Evolutionary conservation across 2,113 vertebrate genomes (phyloP).

Genomic region (Vicugna pacos): DNA sequence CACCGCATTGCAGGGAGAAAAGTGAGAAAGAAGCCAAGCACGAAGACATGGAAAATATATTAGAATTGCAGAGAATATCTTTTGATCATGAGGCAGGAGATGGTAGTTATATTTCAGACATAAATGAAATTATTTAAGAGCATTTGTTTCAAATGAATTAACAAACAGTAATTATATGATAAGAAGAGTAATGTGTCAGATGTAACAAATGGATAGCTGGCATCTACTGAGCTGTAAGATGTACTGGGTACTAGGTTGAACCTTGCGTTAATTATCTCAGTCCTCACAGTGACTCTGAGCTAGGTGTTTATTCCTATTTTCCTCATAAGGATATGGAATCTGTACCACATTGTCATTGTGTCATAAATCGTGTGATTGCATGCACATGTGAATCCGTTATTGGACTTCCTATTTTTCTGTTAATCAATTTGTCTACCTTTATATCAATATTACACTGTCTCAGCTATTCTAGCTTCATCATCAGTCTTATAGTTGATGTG

Average conservation of each 20-base stretch:
- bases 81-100: neutral
- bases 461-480: neutral
- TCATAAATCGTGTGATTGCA: neutral
- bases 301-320: neutral
- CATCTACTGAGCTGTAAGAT: neutral
- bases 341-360: accelerated
- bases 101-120: neutral
- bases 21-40: neutral
- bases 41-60: neutral
- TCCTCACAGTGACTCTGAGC: neutral
- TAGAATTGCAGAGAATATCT: neutral
- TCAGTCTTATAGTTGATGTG: neutral
- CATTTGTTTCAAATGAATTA: neutral
- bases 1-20: neutral
- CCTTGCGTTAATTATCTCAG: too few relatives aligned
- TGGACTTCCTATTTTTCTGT: neutral
- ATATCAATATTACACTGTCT: neutral
- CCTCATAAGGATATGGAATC: neutral
- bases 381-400: too few relatives aligned
- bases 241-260: neutral
- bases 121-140: neutral
- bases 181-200: neutral
- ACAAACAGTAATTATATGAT: neutral
- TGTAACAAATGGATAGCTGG: neutral
- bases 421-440: neutral